Conservation (phyloP, 2,797 vertebrate genomes). For the Hozukius guyotensis region DNA sequence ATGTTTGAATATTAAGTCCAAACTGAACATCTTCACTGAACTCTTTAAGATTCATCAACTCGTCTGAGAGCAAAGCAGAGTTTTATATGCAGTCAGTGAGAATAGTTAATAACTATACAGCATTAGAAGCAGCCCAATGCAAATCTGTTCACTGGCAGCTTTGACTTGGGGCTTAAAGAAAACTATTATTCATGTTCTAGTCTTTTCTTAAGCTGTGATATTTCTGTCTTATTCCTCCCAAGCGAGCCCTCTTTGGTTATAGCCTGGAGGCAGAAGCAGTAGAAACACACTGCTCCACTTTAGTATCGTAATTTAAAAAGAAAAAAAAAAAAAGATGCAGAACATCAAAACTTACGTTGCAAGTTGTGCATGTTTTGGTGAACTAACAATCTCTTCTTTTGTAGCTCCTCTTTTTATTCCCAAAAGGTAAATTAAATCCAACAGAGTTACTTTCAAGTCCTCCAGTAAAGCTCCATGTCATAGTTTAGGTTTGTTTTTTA, state of each 20-base stretch:
- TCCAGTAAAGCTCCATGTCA: constrained; percentile 67
- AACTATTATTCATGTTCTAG: constrained; percentile 23
- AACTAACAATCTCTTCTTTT: constrained; percentile 39
- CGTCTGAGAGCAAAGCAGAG: not conserved
- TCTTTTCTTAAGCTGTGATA: not conserved
- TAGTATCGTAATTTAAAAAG: not conserved
- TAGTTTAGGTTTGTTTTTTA: constrained; percentile 27
- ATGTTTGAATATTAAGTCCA: not conserved
- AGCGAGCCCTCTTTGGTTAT: not conserved
- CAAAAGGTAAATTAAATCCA: constrained; percentile 63
- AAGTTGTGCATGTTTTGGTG: constrained; percentile 89
- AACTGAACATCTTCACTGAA: not conserved
- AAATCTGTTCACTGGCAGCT: constrained; percentile 21
- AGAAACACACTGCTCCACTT: not conserved
- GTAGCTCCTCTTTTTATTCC: constrained; percentile 48
- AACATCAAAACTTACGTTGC: constrained; percentile 89
- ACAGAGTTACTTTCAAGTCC: constrained; percentile 47
- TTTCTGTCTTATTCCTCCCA: constrained; percentile 18
- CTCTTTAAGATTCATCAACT: constrained; percentile 1
- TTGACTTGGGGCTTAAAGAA: not conserved
- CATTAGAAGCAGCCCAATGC: not conserved
- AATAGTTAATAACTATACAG: not conserved
- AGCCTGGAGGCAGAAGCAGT: constrained; percentile 3
- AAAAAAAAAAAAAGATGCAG: not conserved
- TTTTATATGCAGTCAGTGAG: constrained; percentile 11